Base-by-base conservation (phyloP, 2,797 vertebrate species). In the Lepus townsendii region DNA sequence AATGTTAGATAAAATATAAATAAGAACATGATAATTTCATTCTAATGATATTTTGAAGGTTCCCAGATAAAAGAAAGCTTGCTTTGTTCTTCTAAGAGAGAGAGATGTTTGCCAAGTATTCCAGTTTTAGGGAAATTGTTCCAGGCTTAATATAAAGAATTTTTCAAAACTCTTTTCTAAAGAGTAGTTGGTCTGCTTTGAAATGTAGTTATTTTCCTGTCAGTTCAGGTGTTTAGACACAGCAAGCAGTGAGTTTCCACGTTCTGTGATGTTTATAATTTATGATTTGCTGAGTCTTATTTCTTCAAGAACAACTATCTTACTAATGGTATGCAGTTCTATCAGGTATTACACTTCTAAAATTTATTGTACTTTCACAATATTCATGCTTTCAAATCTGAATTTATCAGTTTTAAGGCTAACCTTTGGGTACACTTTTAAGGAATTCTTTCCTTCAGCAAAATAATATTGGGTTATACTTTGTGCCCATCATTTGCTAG, bases 381-480 rank as follows among this genome's bases (percentile, higher is more conserved):
- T 54, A 7, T 75, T 91, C 26, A n/a, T 94, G 3, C 47, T 84
- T 88, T 77, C 54, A 93, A 57, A 93, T 65, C 75, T 27, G 3
- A 66, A 52, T n/a, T 6, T 76, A 66, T 24, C 7, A 47, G 13
- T 63, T 77, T 88, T n/a, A 16, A 72, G 42, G 62, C 13, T 65
- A 71, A 22, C 68, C 35, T 72, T 65, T 92, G 30, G 8, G 65
- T 79, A 71, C 7, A 75, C 19, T 83, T 83, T 71, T 52, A 50
- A 66, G 47, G 11, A 65, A 77, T 52, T 54, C 8, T 42, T 52
- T 93, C 27, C 75, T 20, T 90, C 27, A 71, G 14, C 12, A 32
- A 79, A 94, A 50, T 9, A 60, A 26, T 26, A 35, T 65, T 72
- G 20, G 12, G 20, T 63, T 71, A 69, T 50, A 47, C 4, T 79